Evolutionary conservation across 2,113 vertebrate genomes (phyloP).

Genomic region (Trogon melanurus): DNA sequence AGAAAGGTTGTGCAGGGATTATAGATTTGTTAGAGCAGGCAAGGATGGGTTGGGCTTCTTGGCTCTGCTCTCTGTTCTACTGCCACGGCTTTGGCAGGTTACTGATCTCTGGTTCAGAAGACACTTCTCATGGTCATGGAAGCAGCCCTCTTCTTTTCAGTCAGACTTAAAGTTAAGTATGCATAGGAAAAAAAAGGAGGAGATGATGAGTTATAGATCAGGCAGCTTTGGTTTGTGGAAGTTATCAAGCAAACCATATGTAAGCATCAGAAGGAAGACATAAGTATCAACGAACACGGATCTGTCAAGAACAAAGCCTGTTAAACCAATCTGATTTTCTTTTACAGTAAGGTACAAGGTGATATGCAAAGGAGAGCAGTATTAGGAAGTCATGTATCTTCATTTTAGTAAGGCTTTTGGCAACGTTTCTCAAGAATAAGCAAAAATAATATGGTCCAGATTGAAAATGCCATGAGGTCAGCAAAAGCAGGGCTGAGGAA

Average conservation of each 20-base stretch:
- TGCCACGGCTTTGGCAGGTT: background rate
- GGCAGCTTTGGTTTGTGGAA: background rate
- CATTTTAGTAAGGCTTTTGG: background rate
- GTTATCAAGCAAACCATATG: background rate
- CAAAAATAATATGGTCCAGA: background rate
- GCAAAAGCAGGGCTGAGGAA: background rate
- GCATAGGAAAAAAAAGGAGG: background rate
- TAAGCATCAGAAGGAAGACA: background rate
- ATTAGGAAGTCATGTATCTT: background rate
- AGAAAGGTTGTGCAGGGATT: background rate
- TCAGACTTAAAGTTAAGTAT: background rate
- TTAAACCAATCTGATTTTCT: background rate
- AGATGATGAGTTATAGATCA: background rate
- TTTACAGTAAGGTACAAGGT: background rate
- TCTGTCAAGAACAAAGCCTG: background rate
- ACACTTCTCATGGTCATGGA: background rate
- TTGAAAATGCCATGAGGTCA: background rate
- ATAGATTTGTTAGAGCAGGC: background rate
- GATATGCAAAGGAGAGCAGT: background rate
- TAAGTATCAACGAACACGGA: background rate
- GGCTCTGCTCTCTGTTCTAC: background rate
- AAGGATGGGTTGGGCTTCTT: background rate
- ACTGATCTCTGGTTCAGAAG: background rate
- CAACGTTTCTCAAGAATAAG: background rate
- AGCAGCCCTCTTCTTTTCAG: background rate